Percentiles rank a stretch among this genome's conserved stretches.
phyloP scores from a whole-genome alignment of 2,888 invertebrate genomes.

The Ornithoptera priamus region DNA sequence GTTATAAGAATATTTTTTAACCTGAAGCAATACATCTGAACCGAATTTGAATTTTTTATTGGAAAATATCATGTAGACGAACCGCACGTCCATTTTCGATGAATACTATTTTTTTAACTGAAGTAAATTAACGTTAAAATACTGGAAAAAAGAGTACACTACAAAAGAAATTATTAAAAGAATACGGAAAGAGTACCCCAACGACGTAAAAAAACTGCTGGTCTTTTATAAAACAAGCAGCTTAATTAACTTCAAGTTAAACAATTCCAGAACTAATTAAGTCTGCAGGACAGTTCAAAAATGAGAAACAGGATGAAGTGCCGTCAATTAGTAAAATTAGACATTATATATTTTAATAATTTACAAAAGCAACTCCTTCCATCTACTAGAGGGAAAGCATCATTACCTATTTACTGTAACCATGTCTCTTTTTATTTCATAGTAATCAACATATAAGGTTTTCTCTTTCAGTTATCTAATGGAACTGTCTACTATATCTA shows the following conservation, averaged over 20 bases:
- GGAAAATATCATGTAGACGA: not conserved
- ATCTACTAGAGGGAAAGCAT: conserved; percentile 30
- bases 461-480: conserved; percentile 46
- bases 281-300: not conserved
- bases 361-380: conserved; percentile 57
- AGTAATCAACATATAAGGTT: conserved; percentile 35
- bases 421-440: conserved; percentile 38
- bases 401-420: conserved; percentile 37
- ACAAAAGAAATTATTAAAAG: too few relatives aligned
- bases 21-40: too few relatives aligned
- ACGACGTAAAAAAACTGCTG: too few relatives aligned
- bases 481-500: conserved; percentile 54
- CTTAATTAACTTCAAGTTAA: conserved; percentile 27
- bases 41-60: not conserved
- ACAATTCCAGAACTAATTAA: conserved; percentile 10
- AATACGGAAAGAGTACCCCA: too few relatives aligned
- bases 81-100: too few relatives aligned
- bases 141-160: too few relatives aligned
- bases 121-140: too few relatives aligned
- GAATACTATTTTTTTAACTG: too few relatives aligned
- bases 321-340: conserved; percentile 62
- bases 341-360: conserved; percentile 67
- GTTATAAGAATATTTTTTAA: too few relatives aligned
- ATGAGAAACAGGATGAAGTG: not conserved
- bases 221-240: not conserved